These are phyloP conservation scores for Myxocyprinus asiaticus DNA, from an alignment of 2,113 vertebrate species.

Conservation along the genomic window DNA sequence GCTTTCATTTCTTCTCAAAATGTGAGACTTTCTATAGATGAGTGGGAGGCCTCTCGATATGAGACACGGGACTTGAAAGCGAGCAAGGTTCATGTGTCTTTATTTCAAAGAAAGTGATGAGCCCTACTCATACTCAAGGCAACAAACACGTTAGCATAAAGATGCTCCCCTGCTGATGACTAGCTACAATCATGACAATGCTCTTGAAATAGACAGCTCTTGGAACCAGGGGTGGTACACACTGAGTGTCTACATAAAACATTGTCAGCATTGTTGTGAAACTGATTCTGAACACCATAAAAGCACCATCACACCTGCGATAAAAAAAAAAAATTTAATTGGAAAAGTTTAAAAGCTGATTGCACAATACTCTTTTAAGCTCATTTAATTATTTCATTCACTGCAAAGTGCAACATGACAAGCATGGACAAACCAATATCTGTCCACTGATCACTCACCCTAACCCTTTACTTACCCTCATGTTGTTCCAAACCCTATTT, in stretches of 20 bases:
- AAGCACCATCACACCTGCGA: not conserved
- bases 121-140: not conserved
- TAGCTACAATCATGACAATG: not conserved
- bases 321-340: not conserved
- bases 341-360: not conserved
- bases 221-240: not conserved
- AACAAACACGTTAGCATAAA: conserved; percentile 12
- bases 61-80: too few species aligned
- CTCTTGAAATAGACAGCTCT: not conserved
- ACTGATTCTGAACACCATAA: not conserved
- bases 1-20: not conserved
- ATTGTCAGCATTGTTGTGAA: not conserved
- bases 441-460: too few species aligned
- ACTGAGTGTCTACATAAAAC: not conserved
- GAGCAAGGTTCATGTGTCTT: not conserved
- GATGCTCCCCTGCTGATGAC: conserved; percentile 4
- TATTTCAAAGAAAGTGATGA: not conserved
- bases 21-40: too few species aligned
- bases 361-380: not conserved
- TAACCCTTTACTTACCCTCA: too few species aligned
- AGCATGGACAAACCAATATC: too few species aligned
- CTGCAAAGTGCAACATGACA: too few species aligned
- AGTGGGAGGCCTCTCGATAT: too few species aligned
- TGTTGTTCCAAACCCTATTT: too few species aligned
- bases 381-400: not conserved